A percentile compares a stretch with the other conserved stretches of the same genome.
Evolutionary conservation across 2,888 invertebrate species (phyloP).

Genomic region (Clunio marinus): DNA sequence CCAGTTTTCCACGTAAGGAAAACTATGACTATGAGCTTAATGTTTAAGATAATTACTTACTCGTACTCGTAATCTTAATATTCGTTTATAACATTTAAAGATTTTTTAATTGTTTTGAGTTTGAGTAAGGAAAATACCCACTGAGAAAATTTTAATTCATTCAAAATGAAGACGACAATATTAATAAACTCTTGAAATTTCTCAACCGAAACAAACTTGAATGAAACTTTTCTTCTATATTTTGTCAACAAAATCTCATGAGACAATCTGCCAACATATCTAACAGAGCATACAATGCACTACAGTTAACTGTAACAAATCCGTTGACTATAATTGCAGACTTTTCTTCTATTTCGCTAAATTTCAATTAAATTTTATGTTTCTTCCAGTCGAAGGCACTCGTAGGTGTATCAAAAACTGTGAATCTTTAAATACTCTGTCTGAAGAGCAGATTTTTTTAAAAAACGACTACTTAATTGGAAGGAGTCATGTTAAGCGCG

Average conservation of each 20-base stretch:
- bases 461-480: conserved; percentile 28
- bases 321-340: conserved; percentile 3
- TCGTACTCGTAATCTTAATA: too few relatives aligned
- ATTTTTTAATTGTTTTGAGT: too few relatives aligned
- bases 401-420: conserved; percentile 27
- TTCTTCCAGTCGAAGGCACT: background rate
- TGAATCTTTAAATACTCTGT: conserved; percentile 18
- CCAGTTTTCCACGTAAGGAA: too few relatives aligned
- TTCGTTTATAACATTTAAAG: too few relatives aligned
- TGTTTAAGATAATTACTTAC: too few relatives aligned
- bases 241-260: background rate
- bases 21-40: too few relatives aligned
- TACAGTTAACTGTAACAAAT: conserved; percentile 6
- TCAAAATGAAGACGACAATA: too few relatives aligned
- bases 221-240: too few relatives aligned
- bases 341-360: conserved; percentile 2
- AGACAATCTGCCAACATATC: background rate
- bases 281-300: background rate
- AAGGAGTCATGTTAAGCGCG: conserved; percentile 3
- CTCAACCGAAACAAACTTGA: too few relatives aligned
- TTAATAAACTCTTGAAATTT: too few relatives aligned
- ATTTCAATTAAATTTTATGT: conserved; percentile 21
- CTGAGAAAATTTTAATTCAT: too few relatives aligned
- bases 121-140: too few relatives aligned
- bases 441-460: background rate